A percentile compares a stretch with the other conserved stretches of the same genome.
phyloP scores from a whole-genome alignment of 2,888 invertebrate species.

The Drosophila diplacantha region DNA sequence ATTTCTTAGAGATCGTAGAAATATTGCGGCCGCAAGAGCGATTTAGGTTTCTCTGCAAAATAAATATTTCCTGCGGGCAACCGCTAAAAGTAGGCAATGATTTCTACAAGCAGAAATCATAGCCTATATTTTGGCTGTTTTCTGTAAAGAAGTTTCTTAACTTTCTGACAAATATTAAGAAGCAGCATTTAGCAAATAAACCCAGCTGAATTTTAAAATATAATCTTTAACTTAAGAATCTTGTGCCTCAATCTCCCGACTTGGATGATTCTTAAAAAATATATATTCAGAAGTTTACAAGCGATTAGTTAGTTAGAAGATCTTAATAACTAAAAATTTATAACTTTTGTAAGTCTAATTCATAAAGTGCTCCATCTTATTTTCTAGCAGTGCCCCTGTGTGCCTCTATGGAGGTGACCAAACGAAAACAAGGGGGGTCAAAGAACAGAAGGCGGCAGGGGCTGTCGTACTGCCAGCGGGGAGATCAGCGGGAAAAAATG shows the following conservation, averaged over 20 bases:
- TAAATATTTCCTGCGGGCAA: no score
- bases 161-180: background rate
- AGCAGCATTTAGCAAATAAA: background rate
- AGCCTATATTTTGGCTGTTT: background rate
- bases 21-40: background rate
- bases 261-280: background rate
- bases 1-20: background rate
- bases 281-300: no score
- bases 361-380: no score
- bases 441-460: background rate
- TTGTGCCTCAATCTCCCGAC: background rate
- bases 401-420: conserved; percentile 67
- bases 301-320: no score
- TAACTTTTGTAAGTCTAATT: no score
- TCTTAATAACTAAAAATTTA: no score
- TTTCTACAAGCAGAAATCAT: background rate
- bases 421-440: conserved; percentile 43
- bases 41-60: background rate
- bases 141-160: background rate
- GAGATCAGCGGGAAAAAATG: conserved; percentile 50
- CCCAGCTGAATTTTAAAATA: no score
- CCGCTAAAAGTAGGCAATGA: background rate
- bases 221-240: no score
- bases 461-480: conserved; percentile 13
- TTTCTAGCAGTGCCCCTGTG: conserved; percentile 15